These are phyloP conservation scores for Galaxias olidus DNA, from an alignment of 2,797 vertebrate genomes.

Conservation along the genomic window DNA sequence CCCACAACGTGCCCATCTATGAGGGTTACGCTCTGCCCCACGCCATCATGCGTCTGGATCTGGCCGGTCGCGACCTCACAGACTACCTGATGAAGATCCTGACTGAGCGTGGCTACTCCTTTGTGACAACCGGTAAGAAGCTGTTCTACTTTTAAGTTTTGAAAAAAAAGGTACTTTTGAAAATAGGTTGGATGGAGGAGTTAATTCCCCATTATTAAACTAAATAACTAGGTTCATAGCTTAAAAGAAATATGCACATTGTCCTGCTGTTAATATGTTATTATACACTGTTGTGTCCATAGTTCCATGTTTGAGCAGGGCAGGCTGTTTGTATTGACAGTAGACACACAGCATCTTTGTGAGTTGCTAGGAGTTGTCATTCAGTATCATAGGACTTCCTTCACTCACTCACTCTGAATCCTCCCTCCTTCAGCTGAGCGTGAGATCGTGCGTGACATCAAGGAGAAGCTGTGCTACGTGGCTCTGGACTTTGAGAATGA, in stretches of 20 bases:
- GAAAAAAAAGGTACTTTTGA: no score
- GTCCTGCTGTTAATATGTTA: no score
- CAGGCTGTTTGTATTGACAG: no score
- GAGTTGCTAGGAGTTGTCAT: no score
- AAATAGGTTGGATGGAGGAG: no score
- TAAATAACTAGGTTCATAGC: no score
- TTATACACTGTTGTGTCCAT: no score
- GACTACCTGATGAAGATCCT: slow-evolving; percentile 99
- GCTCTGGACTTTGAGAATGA: slow-evolving; percentile 83
- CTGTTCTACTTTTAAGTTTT: background rate
- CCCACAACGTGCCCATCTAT: slow-evolving; percentile 98
- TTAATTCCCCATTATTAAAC: no score
- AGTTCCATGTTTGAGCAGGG: no score
- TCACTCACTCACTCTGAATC: slow-evolving; percentile 10
- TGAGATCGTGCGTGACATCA: slow-evolving; percentile 83
- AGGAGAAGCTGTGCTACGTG: slow-evolving; percentile 82
- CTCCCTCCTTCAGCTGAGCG: slow-evolving; percentile 69
- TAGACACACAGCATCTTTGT: no score
- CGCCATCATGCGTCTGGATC: slow-evolving; percentile 97
- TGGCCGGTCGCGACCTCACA: slow-evolving; percentile 95
- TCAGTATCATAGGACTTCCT: background rate
- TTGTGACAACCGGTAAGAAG: slow-evolving; percentile 91
- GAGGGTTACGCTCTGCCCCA: slow-evolving; percentile 97
- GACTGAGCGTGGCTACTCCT: slow-evolving; percentile 96
- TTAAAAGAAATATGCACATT: no score